Evolutionary conservation across 2,113 vertebrate genomes (phyloP).

Genomic region (Tricholaema leucomelas): DNA sequence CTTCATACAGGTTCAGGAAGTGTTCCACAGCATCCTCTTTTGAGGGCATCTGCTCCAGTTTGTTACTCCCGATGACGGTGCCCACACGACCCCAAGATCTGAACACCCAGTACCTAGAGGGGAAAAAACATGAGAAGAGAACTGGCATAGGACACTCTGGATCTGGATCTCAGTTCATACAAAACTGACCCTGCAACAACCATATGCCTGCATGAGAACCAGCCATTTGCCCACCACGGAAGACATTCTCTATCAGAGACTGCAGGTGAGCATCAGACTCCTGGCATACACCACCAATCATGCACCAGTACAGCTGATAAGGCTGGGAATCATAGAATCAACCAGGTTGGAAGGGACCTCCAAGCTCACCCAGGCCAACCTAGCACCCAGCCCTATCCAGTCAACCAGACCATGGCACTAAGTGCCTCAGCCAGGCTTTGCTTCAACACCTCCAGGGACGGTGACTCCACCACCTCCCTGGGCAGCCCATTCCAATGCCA

Average conservation of each 20-base stretch:
- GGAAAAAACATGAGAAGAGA: not conserved
- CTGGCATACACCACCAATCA: too few relatives aligned
- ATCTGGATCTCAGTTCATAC: not conserved
- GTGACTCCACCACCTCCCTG: too few relatives aligned
- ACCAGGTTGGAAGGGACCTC: too few relatives aligned
- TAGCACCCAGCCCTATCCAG: too few relatives aligned
- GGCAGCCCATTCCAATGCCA: too few relatives aligned
- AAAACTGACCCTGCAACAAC: not conserved
- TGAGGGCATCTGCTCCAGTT: conserved; percentile 92
- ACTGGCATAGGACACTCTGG: not conserved
- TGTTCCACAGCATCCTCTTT: conserved; percentile 92
- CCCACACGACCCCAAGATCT: conserved; percentile 97
- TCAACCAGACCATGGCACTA: too few relatives aligned
- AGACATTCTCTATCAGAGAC: not conserved
- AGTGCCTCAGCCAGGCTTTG: too few relatives aligned
- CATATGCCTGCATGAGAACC: accelerated
- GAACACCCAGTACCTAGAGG: conserved; percentile 94
- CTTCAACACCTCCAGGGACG: too few relatives aligned
- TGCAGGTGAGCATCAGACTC: not conserved
- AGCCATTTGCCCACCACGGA: not conserved
- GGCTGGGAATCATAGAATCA: too few relatives aligned
- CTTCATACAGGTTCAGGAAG: conserved; percentile 91
- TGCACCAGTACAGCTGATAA: too few relatives aligned
- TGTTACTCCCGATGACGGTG: conserved; percentile 94
- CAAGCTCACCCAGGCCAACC: too few relatives aligned